Evolutionary conservation across 2,113 vertebrate species (phyloP), one percentile per base, ranked within the genome.

Genomic region (Emydura subglobosa): DNA sequence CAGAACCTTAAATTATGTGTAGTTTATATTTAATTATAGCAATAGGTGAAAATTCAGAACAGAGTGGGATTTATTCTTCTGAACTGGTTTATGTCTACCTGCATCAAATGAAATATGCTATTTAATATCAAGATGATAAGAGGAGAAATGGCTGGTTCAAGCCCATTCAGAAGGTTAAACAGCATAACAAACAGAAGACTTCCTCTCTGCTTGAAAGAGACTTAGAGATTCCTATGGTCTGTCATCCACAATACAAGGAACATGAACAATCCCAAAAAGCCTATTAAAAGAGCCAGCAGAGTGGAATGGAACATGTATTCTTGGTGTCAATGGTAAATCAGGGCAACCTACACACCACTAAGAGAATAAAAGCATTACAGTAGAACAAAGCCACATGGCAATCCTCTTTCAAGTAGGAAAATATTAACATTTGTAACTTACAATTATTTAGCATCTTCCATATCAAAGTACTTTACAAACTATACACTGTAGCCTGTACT

Each of bases 371-470:
- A 94, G 54, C 11, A 65, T 0, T 19, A n/a, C 34, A 16, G 13
- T 49, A 49, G 17, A 74, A 49, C 89, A 84, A 22, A 90, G 53
- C 21, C 78, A 14, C 24, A n/a, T 76, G 57, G 17, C 21, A 93
- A 47, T 65, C 74, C 68, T 83, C 10, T 47, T 57, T 79, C 34
- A 93, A 13, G 24, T 44, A n/a, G 76, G 42, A 10, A 92, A 92
- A 92, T 31, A 50, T 0, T 81, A 88, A 79, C 10, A 49, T 72
- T 79, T 87, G 4, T 5, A 87, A 93, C 78, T 91, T 42, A 12
- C 27, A 68, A 27, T 76, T 82, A 84, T 5, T 82, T 53, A 25
- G 5, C 34, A 17, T 61, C 87, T 81, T 61, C 72, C 29, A 14
- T 29, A 87, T 39, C 42, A 88, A 81, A 74, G 39, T 16, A 27